A percentile compares a stretch with the other conserved stretches of the same genome.
phyloP scores from a whole-genome alignment of 2,888 invertebrate genomes.

The Agrilus biguttatus region DNA sequence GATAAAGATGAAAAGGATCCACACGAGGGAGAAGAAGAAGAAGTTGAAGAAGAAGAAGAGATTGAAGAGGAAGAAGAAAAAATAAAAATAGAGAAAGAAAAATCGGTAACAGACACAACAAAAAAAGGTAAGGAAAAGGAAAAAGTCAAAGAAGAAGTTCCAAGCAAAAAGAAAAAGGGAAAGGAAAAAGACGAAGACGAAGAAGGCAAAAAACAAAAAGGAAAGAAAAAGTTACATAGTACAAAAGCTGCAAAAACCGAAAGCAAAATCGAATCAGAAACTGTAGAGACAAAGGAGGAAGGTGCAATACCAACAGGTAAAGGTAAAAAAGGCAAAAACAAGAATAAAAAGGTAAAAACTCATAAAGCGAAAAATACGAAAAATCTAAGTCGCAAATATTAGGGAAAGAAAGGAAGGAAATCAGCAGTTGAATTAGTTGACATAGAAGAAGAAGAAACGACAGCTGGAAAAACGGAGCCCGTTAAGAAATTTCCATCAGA shows the following conservation, averaged over 20 bases:
- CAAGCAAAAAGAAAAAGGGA: not conserved
- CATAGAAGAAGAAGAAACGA: not conserved
- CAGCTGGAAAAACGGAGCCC: too few species aligned
- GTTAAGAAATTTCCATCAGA: too few species aligned
- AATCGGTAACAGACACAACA: conserved; percentile 4
- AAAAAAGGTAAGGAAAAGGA: conserved; percentile 15
- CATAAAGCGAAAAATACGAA: conserved; percentile 1
- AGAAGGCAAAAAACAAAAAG: conserved; percentile 21
- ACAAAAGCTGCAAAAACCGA: conserved; percentile 8
- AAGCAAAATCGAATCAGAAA: too few species aligned
- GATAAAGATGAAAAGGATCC: not conserved
- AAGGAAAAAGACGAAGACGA: conserved; percentile 28
- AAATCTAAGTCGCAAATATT: conserved; percentile 4
- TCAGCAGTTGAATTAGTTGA: not conserved
- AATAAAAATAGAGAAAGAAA: conserved; percentile 7
- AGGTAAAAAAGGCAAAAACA: conserved; percentile 19
- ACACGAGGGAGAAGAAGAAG: not conserved
- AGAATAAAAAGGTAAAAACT: conserved; percentile 1
- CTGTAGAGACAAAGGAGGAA: not conserved
- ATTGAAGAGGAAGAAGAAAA: conserved; percentile 8
- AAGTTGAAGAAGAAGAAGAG: not conserved
- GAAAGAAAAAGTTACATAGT: conserved; percentile 25
- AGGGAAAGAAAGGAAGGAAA: conserved; percentile 5
- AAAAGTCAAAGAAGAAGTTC: conserved; percentile 2
- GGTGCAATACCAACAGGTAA: conserved; percentile 22